Percentiles rank a stretch among this genome's conserved stretches.
Conservation (phyloP, 2,113 vertebrate species). For the Rhinichthys klamathensis region DNA sequence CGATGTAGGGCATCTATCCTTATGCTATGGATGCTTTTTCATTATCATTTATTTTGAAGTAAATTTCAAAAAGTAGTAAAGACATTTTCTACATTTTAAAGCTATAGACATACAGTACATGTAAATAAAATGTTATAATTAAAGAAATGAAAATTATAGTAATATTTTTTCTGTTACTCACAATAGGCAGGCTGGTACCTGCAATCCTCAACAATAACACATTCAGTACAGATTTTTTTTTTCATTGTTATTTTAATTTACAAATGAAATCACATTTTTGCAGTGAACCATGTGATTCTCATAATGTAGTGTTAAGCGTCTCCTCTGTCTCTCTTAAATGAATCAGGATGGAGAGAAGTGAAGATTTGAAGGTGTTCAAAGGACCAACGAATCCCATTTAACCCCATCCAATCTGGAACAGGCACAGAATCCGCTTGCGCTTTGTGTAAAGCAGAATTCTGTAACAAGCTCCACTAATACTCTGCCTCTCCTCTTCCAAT, state of each 20-base stretch:
- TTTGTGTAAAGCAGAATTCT: conserved; percentile 34
- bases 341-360: neutral
- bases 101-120: too few species aligned
- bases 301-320: neutral
- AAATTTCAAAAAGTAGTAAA: too few species aligned
- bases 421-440: neutral
- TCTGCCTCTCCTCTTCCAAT: conserved; percentile 56
- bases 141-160: neutral
- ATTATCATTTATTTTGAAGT: too few species aligned
- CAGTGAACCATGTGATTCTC: neutral
- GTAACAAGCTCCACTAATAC: conserved; percentile 20
- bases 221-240: neutral
- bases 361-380: neutral
- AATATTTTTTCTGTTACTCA: neutral
- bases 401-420: neutral
- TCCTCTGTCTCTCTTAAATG: neutral
- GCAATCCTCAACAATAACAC: neutral
- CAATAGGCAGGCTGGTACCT: neutral
- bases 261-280: neutral
- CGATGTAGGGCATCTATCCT: too few species aligned
- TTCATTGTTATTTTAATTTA: neutral
- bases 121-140: too few species aligned
- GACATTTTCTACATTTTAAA: too few species aligned
- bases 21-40: too few species aligned
- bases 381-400: conserved; percentile 27